These are phyloP conservation scores for Potamarius usumacintae DNA, from an alignment of 2,113 vertebrate species.

Conservation along the genomic window DNA sequence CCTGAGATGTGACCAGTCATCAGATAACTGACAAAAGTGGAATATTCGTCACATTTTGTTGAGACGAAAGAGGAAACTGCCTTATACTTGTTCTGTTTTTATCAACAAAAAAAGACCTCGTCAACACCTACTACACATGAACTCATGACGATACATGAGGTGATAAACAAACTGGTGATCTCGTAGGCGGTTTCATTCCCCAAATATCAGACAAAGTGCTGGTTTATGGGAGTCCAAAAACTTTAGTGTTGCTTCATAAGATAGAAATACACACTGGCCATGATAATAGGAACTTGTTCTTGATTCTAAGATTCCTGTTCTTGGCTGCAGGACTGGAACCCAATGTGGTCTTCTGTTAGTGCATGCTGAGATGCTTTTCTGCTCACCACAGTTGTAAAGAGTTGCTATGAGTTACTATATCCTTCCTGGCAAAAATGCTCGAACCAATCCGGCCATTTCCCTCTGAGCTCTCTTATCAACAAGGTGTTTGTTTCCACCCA, in stretches of 20 bases:
- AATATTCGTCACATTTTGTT: constrained; percentile 3
- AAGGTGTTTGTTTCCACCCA: too few species aligned
- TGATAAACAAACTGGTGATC: not conserved
- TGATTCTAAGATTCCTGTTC: too few species aligned
- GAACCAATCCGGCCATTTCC: too few species aligned
- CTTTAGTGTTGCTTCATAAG: not conserved
- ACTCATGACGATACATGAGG: not conserved
- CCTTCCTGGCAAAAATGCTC: too few species aligned
- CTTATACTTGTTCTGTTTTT: not conserved
- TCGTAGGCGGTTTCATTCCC: not conserved
- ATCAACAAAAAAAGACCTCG: not conserved
- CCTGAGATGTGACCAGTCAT: not conserved
- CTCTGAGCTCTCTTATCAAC: too few species aligned
- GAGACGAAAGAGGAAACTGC: not conserved
- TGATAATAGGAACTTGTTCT: too few species aligned
- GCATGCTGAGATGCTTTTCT: too few species aligned
- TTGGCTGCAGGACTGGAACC: too few species aligned
- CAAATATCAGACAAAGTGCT: not conserved
- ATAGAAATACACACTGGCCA: not conserved
- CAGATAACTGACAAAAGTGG: not conserved
- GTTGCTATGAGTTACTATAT: too few species aligned
- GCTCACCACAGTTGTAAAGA: too few species aligned
- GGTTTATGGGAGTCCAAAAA: not conserved
- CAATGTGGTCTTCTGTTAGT: too few species aligned
- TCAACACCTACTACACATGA: constrained; percentile 1